phyloP scores from a whole-genome alignment of 2,113 vertebrate genomes.

The Phainopepla nitens region DNA sequence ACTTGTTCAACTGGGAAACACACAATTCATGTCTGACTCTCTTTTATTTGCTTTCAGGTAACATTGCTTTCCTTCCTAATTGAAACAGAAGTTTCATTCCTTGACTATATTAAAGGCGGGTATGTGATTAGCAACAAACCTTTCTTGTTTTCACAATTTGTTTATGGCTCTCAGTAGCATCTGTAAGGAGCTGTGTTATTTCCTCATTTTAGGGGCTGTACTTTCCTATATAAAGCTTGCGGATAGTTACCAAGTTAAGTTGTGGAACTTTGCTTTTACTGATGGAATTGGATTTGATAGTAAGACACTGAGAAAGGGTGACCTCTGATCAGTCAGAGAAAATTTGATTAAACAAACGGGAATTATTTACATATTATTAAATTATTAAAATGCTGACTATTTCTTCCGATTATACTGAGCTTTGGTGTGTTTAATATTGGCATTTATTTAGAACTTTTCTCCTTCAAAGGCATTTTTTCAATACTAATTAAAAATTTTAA shows the following conservation, averaged over 20 bases:
- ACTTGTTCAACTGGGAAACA: conserved; percentile 1
- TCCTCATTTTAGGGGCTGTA: not conserved
- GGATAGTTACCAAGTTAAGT: not conserved
- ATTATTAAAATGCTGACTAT: not conserved
- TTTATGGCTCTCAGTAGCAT: not conserved
- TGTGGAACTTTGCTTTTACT: not conserved
- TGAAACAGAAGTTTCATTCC: conserved; percentile 96
- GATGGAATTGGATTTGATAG: not conserved
- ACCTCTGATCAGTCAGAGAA: not conserved
- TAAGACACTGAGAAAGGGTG: not conserved
- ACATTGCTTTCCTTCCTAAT: conserved; percentile 96
- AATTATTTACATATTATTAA: not conserved
- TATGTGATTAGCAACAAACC: conserved; percentile 71
- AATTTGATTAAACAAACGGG: not conserved
- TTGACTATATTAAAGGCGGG: conserved; percentile 99
- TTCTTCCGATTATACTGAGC: not conserved
- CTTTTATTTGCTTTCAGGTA: conserved; percentile 80
- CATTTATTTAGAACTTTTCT: not conserved
- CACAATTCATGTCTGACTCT: conserved; percentile 37
- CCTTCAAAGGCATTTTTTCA: not conserved
- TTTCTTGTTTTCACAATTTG: conserved; percentile 8
- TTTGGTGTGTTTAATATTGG: not conserved
- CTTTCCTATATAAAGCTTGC: not conserved
- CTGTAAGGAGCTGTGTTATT: not conserved
- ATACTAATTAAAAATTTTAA: not conserved